phyloP scores from a whole-genome alignment of 1,140 invertebrate species.

The Trissolcus basalis region DNA sequence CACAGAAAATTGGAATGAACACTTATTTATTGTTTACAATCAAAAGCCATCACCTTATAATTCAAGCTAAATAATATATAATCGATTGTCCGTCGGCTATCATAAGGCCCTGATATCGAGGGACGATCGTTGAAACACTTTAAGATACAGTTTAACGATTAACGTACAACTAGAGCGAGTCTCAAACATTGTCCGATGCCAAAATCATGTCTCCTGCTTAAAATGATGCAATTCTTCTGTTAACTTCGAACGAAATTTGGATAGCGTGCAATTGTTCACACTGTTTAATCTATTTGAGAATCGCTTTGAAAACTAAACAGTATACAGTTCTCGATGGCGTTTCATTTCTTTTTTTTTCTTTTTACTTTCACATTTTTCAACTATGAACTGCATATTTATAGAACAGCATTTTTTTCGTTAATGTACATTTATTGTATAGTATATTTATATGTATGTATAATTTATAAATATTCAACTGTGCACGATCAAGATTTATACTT shows the following conservation, averaged over 20 bases:
- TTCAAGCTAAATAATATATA: slow-evolving; percentile 38
- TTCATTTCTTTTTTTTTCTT: background rate
- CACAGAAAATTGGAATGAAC: slow-evolving; percentile 72
- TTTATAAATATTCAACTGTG: slow-evolving; percentile 34
- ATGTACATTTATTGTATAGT: slow-evolving; percentile 66
- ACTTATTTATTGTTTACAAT: slow-evolving; percentile 62
- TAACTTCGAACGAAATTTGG: slow-evolving; percentile 19
- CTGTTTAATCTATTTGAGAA: slow-evolving; percentile 55
- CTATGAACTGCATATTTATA: slow-evolving; percentile 49
- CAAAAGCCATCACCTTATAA: slow-evolving; percentile 68
- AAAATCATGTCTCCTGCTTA: background rate
- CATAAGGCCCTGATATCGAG: slow-evolving; percentile 66
- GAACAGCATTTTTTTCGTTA: slow-evolving; percentile 60
- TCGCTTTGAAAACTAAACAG: slow-evolving; percentile 61
- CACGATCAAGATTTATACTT: slow-evolving; percentile 60
- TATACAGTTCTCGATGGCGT: slow-evolving; percentile 50
- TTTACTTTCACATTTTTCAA: slow-evolving; percentile 47
- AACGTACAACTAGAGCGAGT: slow-evolving; percentile 62
- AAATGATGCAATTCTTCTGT: background rate
- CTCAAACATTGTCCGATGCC: slow-evolving; percentile 47
- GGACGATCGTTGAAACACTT: slow-evolving; percentile 48
- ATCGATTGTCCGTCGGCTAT: slow-evolving; percentile 49
- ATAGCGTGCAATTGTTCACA: background rate
- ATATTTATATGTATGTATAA: slow-evolving; percentile 35
- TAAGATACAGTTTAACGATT: slow-evolving; percentile 39